phyloP scores from a whole-genome alignment of 30 jellyfish, hydroid and myxozoan genomes.

The Aurelia aurita complex sp. Pacific region DNA sequence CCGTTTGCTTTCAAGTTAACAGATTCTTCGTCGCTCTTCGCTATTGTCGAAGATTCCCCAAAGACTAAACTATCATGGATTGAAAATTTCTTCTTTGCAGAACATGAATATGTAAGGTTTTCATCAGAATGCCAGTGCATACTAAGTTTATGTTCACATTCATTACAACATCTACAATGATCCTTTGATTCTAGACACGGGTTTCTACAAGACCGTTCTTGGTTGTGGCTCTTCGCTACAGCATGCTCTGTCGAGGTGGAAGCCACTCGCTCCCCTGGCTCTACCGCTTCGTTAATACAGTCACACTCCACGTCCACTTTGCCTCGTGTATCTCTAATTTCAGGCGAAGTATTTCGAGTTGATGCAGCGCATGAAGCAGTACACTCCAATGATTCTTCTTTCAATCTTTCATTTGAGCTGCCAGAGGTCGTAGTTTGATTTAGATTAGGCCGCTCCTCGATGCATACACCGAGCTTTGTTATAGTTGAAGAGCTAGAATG shows the following conservation, averaged over 20 bases:
- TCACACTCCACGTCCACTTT: background rate
- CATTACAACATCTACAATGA: conserved; percentile 8
- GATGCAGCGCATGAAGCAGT: background rate
- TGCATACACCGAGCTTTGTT: background rate
- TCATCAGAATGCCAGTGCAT: background rate
- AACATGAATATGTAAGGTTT: background rate
- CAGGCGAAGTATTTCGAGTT: background rate
- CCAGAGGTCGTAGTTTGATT: background rate
- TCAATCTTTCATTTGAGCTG: background rate
- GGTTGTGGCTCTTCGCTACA: background rate
- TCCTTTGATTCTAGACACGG: background rate
- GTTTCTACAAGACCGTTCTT: background rate
- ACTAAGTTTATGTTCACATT: background rate
- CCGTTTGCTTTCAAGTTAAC: too few species aligned
- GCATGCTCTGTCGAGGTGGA: background rate
- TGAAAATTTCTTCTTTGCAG: background rate
- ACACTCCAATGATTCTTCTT: background rate
- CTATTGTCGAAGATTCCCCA: too few species aligned
- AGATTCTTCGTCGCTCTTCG: too few species aligned
- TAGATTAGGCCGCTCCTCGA: too few species aligned
- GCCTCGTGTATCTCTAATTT: background rate
- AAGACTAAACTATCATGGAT: background rate
- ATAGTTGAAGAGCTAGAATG: background rate
- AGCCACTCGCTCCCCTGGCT: background rate
- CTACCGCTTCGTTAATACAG: background rate